phyloP scores from a whole-genome alignment of 2,797 vertebrate genomes.

The Meriones psammophilus region DNA sequence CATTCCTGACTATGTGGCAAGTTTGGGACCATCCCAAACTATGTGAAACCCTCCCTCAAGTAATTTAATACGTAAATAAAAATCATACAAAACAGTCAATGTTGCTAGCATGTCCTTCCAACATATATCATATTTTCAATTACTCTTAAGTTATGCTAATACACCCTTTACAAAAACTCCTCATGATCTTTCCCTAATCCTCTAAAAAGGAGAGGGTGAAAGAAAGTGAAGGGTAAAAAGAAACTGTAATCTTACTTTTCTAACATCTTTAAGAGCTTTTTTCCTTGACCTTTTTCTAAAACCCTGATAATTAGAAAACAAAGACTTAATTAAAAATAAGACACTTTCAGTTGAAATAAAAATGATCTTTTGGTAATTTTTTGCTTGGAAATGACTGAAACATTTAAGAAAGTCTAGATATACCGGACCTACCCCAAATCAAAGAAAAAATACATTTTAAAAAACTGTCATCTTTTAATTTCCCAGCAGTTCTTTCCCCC shows the following conservation, averaged over 20 bases:
- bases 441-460: conserved; percentile 73
- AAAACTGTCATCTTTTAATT: conserved; percentile 79
- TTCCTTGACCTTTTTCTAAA: conserved; percentile 69
- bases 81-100: conserved; percentile 24
- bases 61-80: neutral
- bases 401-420: conserved; percentile 61
- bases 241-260: conserved; percentile 55
- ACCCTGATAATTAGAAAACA: conserved; percentile 69
- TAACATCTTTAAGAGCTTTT: conserved; percentile 58
- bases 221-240: conserved; percentile 9
- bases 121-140: conserved; percentile 60
- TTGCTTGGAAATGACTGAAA: conserved; percentile 68
- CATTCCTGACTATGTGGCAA: neutral
- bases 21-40: neutral
- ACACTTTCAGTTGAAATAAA: conserved; percentile 64
- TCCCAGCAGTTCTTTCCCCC: conserved; percentile 69
- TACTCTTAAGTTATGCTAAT: conserved; percentile 60
- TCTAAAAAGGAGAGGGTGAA: neutral
- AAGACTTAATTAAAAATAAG: conserved; percentile 67
- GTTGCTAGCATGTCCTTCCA: conserved; percentile 43
- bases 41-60: neutral
- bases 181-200: conserved; percentile 13
- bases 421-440: conserved; percentile 44
- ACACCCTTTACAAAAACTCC: conserved; percentile 50
- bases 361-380: conserved; percentile 66